Base-by-base conservation (phyloP, 2,888 invertebrate species). In the Watsonalla binaria region DNA sequence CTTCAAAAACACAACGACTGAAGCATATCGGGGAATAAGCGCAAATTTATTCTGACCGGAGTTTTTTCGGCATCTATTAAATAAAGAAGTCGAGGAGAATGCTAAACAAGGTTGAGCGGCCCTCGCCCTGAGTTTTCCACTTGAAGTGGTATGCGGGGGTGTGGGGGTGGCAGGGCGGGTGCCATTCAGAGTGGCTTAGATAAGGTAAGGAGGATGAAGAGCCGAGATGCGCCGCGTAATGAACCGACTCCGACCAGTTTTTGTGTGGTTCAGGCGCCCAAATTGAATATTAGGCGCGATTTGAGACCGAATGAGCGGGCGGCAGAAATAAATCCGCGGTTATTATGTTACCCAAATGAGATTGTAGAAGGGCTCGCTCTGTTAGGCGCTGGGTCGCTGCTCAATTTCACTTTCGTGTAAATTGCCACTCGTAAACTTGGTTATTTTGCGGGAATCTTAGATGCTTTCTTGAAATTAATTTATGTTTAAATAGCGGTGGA, bases 251-350 rank as follows among this genome's bases (percentile, higher is more conserved):
- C 75, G 76, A 88, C 83, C 86, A 86, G 83, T 90, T 90, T 90
- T 90, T 90, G 88, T 88, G 87, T 84, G 89, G 85, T 87, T 86
- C 86, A 78, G 79, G 80, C 78, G 78, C 83, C 84, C 78, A 90
- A 90, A 90, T 90, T 90, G 89, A 90, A 90, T 90, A 88, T 90
- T 89, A 90, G 87, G 84, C 85, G 83, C 88, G 88, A 88, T 90
- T 87, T 86, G 83, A 85, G 84, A 83, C 86, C 82, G 86, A 87
- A 87, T 81, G 83, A 89, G 80, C 85, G 84, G 81, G 86, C 85
- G 84, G 80, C 80, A 78, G 85, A 83, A 84, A 89, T 89, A 87
- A 89, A 88, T 89, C 86, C 86, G 86, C 80, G 82, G 86, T 87
- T 89, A 87, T 89, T 86, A 85, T 89, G 86, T 88, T 88, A 86